Evolutionary conservation across 2,113 vertebrate genomes (phyloP).

Genomic region (Phodopus roborovskii): DNA sequence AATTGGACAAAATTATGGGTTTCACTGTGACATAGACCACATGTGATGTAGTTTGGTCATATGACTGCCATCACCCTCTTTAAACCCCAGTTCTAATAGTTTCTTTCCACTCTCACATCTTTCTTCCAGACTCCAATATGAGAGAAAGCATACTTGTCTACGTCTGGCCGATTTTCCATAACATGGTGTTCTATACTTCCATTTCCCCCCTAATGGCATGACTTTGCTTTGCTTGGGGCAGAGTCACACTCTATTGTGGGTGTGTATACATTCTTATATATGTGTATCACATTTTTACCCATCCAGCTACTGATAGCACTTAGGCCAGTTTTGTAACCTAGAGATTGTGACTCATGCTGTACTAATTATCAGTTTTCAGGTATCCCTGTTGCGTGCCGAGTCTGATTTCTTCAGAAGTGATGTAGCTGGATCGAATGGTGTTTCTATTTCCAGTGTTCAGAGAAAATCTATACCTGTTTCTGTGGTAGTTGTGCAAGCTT

Average conservation of each 20-base stretch:
- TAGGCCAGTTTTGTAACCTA: background rate
- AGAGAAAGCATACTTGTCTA: background rate
- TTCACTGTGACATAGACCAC: background rate
- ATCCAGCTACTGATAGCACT: too few relatives aligned
- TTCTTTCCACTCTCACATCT: background rate
- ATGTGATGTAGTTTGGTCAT: background rate
- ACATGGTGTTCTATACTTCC: background rate
- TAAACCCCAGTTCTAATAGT: background rate
- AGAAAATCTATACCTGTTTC: background rate
- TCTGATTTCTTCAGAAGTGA: background rate
- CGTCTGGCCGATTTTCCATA: background rate
- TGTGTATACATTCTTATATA: background rate
- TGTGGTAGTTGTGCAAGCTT: background rate
- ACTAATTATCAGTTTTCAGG: background rate
- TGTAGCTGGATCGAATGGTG: background rate
- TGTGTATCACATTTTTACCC: too few relatives aligned
- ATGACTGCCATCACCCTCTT: background rate
- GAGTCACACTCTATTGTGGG: background rate
- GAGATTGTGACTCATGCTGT: background rate
- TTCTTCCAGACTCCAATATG: background rate
- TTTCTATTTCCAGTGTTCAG: background rate
- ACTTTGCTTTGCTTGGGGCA: background rate
- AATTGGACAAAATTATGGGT: background rate
- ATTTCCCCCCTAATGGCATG: too few relatives aligned
- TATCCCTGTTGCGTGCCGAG: too few relatives aligned